phyloP scores from a whole-genome alignment of 2,888 invertebrate species.

The Rhimphoctona megacephalus region DNA sequence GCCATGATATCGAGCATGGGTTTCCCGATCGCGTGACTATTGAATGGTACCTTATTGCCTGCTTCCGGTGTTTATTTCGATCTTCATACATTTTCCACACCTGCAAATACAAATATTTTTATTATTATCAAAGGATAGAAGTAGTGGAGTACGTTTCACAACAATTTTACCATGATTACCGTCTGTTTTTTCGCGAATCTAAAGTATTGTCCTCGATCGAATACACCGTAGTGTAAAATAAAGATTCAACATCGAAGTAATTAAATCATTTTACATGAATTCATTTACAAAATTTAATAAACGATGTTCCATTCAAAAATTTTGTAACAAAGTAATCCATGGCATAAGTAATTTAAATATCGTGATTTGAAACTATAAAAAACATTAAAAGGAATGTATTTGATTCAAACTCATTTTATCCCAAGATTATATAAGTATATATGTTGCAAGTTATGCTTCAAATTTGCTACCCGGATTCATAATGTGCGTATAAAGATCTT shows the following conservation, averaged over 20 bases:
- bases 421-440: not conserved
- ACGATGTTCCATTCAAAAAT: not conserved
- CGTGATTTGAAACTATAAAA: not conserved
- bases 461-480: conserved; percentile 10
- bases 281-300: not conserved
- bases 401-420: not conserved
- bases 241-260: not conserved
- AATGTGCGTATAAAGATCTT: not conserved
- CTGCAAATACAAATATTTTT: not conserved
- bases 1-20: conserved; percentile 25
- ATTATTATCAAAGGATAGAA: not conserved
- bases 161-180: not conserved
- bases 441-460: not conserved
- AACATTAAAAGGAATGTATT: not conserved
- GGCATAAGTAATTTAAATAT: not conserved
- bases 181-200: not conserved
- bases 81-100: not conserved
- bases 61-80: not conserved
- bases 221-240: not conserved
- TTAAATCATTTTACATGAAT: not conserved
- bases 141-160: not conserved
- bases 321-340: not conserved
- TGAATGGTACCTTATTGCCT: conserved; percentile 39
- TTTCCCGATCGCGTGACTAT: conserved; percentile 71
- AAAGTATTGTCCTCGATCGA: not conserved